Evolutionary conservation across 2,113 vertebrate genomes (phyloP).

Genomic region (Prunella himalayana): DNA sequence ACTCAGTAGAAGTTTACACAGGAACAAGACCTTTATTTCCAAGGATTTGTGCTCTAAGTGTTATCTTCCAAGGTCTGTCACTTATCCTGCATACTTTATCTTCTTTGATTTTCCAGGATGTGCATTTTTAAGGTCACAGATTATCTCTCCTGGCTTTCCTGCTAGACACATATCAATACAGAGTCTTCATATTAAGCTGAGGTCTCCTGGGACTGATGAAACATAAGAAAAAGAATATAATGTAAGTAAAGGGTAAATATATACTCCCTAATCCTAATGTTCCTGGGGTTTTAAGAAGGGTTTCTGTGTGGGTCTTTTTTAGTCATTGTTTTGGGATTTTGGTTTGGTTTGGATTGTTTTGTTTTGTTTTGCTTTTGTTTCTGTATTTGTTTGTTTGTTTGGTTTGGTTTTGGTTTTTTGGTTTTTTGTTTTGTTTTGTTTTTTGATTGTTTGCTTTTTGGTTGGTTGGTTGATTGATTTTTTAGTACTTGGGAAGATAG

Average conservation of each 20-base stretch:
- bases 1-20: neutral
- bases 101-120: neutral
- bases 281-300: neutral
- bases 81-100: neutral
- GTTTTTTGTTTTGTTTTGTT: no score
- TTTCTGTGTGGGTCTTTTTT: neutral
- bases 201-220: neutral
- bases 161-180: neutral
- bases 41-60: neutral
- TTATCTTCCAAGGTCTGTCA: neutral
- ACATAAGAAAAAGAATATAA: neutral
- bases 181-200: neutral
- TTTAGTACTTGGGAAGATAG: neutral
- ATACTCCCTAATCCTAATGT: neutral
- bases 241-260: neutral
- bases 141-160: neutral
- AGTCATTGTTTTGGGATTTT: neutral
- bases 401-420: no score
- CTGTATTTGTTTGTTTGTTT: no score
- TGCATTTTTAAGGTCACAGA: neutral
- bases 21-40: neutral
- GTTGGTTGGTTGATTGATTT: neutral
- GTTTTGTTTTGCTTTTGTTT: no score
- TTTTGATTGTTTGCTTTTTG: no score
- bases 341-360: no score